Base-by-base conservation (phyloP, 2,113 vertebrate species). In the Sylvietta virens region DNA sequence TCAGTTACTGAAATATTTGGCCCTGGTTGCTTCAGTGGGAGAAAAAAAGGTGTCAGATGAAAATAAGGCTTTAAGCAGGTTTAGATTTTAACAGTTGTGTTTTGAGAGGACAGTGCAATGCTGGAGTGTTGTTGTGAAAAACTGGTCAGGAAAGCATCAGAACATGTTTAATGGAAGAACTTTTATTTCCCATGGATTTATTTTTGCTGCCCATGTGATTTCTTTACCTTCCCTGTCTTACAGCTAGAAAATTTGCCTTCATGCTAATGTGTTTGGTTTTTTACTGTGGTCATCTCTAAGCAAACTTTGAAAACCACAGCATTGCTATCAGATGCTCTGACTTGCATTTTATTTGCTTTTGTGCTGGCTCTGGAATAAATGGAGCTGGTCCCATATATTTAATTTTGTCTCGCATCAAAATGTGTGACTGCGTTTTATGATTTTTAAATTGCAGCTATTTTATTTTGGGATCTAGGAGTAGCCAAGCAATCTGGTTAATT, bases 401-500 rank as follows among this genome's bases (percentile, higher is more conserved):
- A 77, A 86, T 88, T 88, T 74, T 47, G 58, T 92, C 47, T 92
- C n/a, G 6, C 80, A 81, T 91, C 74, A 92, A 92, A 89, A 89
- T 71, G 11, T 92, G 53, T 95, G 69, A 53, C 48, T 81, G 40
- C 48, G 17, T 94, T 81, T 92, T 84, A 60, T 78, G 69, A 73
- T 95, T 92, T 94, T 94, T 86, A 93, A 86, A 92, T 90, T 74
- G 37, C 60, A 90, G 6, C 76, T 44, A 6, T 53, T 86, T 88
- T 97, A 92, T 93, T 95, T 95, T 88, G 67, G 82, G 95, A 81
- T 65, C 56, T 92, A 81, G 60, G 88, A 67, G 82, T 86, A 92
- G 83, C 94, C 90, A 92, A 88, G 56, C 76, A 93, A 90, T 93
- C 90, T 94, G 90, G 67, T 93, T 96, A 92, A 78, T 89, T 93